These are phyloP conservation scores for Propithecus coquereli DNA, from an alignment of 2,113 vertebrate species.

Conservation along the genomic window DNA sequence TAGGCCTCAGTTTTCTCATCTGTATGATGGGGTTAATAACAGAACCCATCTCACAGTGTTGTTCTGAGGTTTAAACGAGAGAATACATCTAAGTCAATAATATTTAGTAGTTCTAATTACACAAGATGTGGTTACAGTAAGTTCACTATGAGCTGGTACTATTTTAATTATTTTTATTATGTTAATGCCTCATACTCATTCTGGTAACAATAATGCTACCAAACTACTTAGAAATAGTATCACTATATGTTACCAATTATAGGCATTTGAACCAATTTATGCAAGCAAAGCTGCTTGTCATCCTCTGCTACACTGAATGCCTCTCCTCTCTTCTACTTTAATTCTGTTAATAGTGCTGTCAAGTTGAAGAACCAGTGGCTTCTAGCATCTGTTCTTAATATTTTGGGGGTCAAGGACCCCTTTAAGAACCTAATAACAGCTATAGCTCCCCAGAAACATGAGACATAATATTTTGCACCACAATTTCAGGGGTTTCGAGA, in stretches of 20 bases:
- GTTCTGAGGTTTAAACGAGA: not conserved
- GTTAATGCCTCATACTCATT: not conserved
- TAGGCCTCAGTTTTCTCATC: not conserved
- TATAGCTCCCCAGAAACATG: not conserved
- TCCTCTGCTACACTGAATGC: not conserved
- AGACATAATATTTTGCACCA: not conserved
- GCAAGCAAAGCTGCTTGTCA: not conserved
- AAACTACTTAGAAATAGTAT: not conserved
- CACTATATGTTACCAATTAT: not conserved
- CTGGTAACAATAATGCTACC: not conserved
- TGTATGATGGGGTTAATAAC: not conserved
- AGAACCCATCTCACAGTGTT: not conserved
- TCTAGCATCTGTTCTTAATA: not conserved
- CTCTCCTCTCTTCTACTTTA: not conserved
- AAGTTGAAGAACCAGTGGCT: not conserved
- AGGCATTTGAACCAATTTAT: not conserved
- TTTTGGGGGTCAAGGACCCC: not conserved
- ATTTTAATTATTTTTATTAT: not conserved
- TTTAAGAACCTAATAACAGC: not conserved
- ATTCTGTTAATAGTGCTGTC: not conserved
- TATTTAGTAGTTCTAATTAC: too few relatives aligned
- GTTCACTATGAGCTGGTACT: not conserved
- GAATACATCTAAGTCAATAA: not conserved
- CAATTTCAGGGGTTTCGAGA: not conserved
- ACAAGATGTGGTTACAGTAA: not conserved